Conservation (phyloP, 2,113 vertebrate species). For the Calcarius ornatus region DNA sequence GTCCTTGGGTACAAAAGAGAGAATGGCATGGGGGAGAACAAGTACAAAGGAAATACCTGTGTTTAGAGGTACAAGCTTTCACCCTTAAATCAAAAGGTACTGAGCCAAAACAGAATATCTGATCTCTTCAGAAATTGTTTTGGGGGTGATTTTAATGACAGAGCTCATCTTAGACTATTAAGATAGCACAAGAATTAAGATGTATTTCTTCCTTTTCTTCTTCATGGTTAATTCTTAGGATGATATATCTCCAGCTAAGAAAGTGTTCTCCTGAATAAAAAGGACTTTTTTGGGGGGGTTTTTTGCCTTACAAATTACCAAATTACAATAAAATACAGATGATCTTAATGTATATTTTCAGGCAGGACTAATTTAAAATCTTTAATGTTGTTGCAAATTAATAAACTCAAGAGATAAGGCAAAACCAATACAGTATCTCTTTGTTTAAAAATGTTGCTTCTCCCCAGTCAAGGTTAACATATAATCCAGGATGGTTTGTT, state of each 20-base stretch:
- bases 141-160: not conserved
- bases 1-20: not conserved
- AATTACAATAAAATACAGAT: not conserved
- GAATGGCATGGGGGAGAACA: not conserved
- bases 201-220: not conserved
- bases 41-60: not conserved
- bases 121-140: not conserved
- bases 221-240: not conserved
- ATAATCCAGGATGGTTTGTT: not conserved
- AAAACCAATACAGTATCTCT: not conserved
- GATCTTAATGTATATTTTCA: not conserved
- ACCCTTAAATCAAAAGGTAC: not conserved
- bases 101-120: not conserved
- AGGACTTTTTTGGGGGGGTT: fast-evolving
- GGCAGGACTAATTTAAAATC: not conserved
- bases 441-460: not conserved
- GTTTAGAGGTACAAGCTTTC: not conserved
- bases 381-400: not conserved
- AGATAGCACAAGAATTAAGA: not conserved
- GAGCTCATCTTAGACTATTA: not conserved
- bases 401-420: not conserved
- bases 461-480: fast-evolving
- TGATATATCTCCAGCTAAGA: not conserved
- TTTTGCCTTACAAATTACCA: not conserved
- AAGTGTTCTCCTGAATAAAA: not conserved